Conservation (phyloP, 1,140 invertebrate species). For the Drosophila persimilis region DNA sequence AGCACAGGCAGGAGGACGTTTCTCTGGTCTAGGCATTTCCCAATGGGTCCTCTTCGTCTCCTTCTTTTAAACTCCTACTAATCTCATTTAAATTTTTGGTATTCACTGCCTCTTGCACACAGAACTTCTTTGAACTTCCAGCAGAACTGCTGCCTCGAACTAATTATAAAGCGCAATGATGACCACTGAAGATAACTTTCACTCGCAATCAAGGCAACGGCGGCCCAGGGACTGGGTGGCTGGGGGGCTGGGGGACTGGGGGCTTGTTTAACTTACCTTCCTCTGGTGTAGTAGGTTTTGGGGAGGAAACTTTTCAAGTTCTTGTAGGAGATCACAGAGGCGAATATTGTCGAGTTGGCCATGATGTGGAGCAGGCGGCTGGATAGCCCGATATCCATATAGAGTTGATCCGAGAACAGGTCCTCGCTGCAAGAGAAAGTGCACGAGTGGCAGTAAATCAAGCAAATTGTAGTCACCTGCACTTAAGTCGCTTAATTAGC, state of each 20-base stretch:
- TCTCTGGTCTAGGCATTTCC: not conserved
- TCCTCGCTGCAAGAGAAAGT: slow-evolving; percentile 67
- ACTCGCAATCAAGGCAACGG: no score
- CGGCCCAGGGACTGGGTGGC: not conserved
- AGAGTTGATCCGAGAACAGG: slow-evolving; percentile 81
- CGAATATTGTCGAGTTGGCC: slow-evolving; percentile 81
- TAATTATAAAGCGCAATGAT: slow-evolving; percentile 32
- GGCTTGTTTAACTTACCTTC: slow-evolving; percentile 63
- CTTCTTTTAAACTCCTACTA: not conserved
- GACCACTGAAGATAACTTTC: slow-evolving; percentile 6
- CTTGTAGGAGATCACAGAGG: slow-evolving; percentile 84
- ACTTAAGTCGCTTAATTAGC: slow-evolving; percentile 57
- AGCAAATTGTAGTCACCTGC: slow-evolving; percentile 19
- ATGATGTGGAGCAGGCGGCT: slow-evolving; percentile 74
- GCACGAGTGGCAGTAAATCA: slow-evolving; percentile 40
- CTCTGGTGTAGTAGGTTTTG: slow-evolving; percentile 83
- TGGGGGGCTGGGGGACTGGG: no score
- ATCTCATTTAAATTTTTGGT: slow-evolving; percentile 15
- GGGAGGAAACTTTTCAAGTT: slow-evolving; percentile 85
- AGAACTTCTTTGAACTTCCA: slow-evolving; percentile 1
- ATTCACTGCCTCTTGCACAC: not conserved
- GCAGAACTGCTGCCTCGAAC: not conserved
- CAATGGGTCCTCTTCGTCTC: not conserved
- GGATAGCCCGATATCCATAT: slow-evolving; percentile 80
- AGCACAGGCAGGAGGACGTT: not conserved